Conservation (phyloP, 2,888 invertebrate species). For the Keiferia lycopersicella region DNA sequence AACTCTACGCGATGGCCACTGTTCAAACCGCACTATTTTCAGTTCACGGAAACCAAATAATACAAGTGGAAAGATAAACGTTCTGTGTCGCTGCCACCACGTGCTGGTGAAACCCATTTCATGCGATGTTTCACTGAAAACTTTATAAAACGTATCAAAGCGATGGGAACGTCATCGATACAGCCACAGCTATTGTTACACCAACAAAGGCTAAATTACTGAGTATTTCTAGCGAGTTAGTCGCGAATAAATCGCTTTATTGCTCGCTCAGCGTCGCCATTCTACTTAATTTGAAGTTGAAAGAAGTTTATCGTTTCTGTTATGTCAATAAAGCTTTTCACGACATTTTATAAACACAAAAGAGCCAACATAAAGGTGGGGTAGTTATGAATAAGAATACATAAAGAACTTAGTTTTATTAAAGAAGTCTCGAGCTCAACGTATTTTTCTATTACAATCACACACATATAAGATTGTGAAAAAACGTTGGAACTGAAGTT, state of each 20-base stretch:
- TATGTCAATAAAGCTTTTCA: slow-evolving; percentile 26
- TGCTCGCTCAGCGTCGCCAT: slow-evolving; percentile 18
- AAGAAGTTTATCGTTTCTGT: slow-evolving; percentile 28
- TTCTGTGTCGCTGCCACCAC: slow-evolving; percentile 4
- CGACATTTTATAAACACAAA: slow-evolving; percentile 24
- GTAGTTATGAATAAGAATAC: slow-evolving; percentile 17
- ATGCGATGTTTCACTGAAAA: slow-evolving; percentile 12
- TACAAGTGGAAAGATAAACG: background rate
- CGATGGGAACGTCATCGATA: slow-evolving; percentile 23
- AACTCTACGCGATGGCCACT: background rate
- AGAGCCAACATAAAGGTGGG: slow-evolving; percentile 1
- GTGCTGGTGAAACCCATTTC: slow-evolving; percentile 13
- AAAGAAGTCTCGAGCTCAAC: slow-evolving; percentile 4
- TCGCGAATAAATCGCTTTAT: slow-evolving; percentile 30
- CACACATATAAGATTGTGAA: background rate
- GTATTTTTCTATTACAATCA: slow-evolving; percentile 1
- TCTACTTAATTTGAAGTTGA: slow-evolving; percentile 28
- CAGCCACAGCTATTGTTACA: slow-evolving; percentile 26
- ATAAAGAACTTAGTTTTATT: slow-evolving; percentile 17
- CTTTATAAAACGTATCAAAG: slow-evolving; percentile 25
- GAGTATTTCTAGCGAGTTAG: slow-evolving; percentile 28
- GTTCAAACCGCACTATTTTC: background rate
- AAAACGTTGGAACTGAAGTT: background rate
- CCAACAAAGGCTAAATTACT: slow-evolving; percentile 30
- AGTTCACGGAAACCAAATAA: slow-evolving; percentile 1